Evolutionary conservation across 2,888 invertebrate genomes (phyloP).

Genomic region (Crioceris asparagi): DNA sequence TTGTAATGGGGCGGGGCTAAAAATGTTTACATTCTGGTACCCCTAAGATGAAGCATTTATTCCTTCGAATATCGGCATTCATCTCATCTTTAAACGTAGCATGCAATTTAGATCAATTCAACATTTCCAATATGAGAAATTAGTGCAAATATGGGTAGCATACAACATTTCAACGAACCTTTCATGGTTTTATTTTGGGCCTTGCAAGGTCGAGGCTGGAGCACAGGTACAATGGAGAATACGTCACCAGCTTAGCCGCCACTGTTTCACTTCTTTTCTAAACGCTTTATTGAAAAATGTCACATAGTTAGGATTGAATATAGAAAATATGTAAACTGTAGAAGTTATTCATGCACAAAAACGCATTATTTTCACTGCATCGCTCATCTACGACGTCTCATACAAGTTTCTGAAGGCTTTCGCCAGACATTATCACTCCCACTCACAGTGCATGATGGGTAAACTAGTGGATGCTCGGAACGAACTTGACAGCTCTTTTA

Average conservation of each 20-base stretch:
- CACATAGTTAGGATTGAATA: constrained; percentile 27
- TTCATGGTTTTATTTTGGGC: constrained; percentile 30
- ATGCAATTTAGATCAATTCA: constrained; percentile 1
- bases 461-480: no score
- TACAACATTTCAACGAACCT: constrained; percentile 26
- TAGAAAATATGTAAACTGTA: background rate
- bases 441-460: no score
- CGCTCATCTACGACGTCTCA: constrained; percentile 16
- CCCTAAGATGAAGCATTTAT: background rate
- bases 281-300: constrained; percentile 10
- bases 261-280: constrained; percentile 16
- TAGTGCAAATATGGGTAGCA: constrained; percentile 6
- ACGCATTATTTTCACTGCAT: constrained; percentile 15
- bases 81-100: no score
- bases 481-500: no score
- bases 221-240: constrained; percentile 38
- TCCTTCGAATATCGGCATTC: no score
- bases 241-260: constrained; percentile 37
- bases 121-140: background rate
- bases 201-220: constrained; percentile 30
- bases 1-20: constrained; percentile 39
- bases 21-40: constrained; percentile 36
- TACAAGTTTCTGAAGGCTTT: constrained; percentile 27
- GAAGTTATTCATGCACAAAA: background rate
- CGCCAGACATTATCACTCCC: constrained; percentile 36